Evolutionary conservation across 2,113 vertebrate genomes (phyloP).

Genomic region (Chaenogobius annularis): DNA sequence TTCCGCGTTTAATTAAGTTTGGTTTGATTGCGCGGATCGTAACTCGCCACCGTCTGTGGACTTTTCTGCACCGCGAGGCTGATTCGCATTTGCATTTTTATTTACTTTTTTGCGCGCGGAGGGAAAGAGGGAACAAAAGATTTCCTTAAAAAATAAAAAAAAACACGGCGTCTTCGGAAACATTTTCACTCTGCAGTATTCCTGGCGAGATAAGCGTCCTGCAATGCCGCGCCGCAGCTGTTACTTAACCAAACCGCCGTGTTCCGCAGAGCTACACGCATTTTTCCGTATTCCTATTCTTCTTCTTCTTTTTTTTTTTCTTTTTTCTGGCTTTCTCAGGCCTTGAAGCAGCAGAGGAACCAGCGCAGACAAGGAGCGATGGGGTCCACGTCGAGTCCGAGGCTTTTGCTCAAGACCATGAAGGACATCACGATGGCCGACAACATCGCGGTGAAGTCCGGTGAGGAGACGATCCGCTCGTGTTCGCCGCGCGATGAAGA

Average conservation of each 20-base stretch:
- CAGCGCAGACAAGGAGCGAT: conserved; percentile 86
- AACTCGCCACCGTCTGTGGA: conserved; percentile 61
- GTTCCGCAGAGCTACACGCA: conserved; percentile 7
- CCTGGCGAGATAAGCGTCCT: neutral
- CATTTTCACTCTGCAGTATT: neutral
- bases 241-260: conserved; percentile 41
- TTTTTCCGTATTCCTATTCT: conserved; percentile 15
- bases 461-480: conserved; percentile 63
- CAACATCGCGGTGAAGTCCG: conserved; percentile 72
- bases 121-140: conserved; percentile 18
- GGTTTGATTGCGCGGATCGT: conserved; percentile 48
- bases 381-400: conserved; percentile 80
- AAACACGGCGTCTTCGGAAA: conserved; percentile 25
- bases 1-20: conserved; percentile 59
- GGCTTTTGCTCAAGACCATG: conserved; percentile 86
- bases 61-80: conserved; percentile 35
- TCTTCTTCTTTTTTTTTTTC: too few relatives aligned
- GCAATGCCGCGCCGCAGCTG: conserved; percentile 25
- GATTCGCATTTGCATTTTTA: conserved; percentile 27
- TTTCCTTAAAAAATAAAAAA: too few relatives aligned
- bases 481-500: too few relatives aligned
- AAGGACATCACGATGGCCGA: conserved; percentile 78
- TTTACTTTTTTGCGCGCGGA: too few relatives aligned
- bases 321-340: conserved; percentile 63
- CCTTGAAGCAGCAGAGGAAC: conserved; percentile 90